Percentiles rank a stretch among this genome's conserved stretches.
phyloP scores from a whole-genome alignment of 1,140 invertebrate genomes.

The Pseudomyrmex gracilis region DNA sequence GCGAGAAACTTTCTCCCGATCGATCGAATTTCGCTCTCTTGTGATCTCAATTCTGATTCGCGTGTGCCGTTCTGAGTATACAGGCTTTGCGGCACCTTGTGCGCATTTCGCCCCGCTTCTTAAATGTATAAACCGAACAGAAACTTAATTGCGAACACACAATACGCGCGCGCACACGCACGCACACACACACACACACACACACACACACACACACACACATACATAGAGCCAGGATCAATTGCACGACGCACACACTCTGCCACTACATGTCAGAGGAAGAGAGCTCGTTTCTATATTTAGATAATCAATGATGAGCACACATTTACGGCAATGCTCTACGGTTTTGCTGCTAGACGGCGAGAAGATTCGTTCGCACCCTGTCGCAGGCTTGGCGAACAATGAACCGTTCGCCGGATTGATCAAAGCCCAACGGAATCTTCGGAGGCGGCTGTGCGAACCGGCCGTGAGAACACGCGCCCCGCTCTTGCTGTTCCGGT shows the following conservation, averaged over 20 bases:
- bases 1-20: no score
- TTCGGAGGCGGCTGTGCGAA: not conserved
- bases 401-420: conserved; percentile 43
- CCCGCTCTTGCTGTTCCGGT: no score
- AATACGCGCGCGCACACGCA: not conserved
- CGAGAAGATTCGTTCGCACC: conserved; percentile 4
- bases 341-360: conserved; percentile 35
- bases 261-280: conserved; percentile 46
- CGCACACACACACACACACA: not conserved
- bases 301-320: conserved; percentile 74
- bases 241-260: conserved; percentile 45
- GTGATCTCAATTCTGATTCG: no score
- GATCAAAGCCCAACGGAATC: conserved; percentile 24
- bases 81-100: no score
- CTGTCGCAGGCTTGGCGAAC: conserved; percentile 22
- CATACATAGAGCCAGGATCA: conserved; percentile 45
- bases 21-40: no score
- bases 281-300: conserved; percentile 69
- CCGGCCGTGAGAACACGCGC: not conserved
- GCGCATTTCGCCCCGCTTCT: not conserved
- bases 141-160: conserved; percentile 41
- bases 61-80: no score
- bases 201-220: not conserved
- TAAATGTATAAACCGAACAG: no score
- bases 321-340: conserved; percentile 71